phyloP scores from a whole-genome alignment of 2,113 vertebrate species.

The Indicator maculatus region DNA sequence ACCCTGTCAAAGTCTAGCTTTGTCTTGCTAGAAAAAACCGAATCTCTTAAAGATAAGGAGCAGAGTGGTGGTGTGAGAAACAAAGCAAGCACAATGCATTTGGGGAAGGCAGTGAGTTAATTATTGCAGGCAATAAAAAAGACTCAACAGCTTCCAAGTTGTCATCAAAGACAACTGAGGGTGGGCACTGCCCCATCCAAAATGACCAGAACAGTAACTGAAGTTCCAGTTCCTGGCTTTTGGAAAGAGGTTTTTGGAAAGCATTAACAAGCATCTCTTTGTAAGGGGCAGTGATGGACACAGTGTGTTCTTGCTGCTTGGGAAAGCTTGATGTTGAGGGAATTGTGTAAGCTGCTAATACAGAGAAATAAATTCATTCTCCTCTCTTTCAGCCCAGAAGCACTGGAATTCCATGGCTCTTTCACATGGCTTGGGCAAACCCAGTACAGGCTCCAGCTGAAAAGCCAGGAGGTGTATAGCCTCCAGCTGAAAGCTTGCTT shows the following conservation, averaged over 20 bases:
- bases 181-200: not conserved
- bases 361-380: not conserved
- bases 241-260: not conserved
- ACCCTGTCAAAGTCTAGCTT: not conserved
- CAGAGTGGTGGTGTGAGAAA: not conserved
- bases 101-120: not conserved
- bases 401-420: conserved; percentile 85
- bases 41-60: not conserved
- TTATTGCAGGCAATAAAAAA: not conserved
- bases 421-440: conserved; percentile 96
- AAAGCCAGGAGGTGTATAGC: conserved; percentile 83
- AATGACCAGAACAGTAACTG: not conserved
- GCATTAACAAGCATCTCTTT: not conserved
- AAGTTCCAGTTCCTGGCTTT: not conserved
- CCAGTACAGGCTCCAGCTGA: conserved; percentile 89
- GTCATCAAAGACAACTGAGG: not conserved
- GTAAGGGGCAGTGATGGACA: not conserved
- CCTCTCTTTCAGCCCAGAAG: conserved; percentile 80
- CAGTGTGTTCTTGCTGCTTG: not conserved
- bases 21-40: not conserved
- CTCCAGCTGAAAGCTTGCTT: conserved; percentile 91
- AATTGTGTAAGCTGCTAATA: not conserved
- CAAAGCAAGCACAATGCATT: not conserved
- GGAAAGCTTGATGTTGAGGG: not conserved
- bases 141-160: not conserved